Evolutionary conservation across 2,888 invertebrate genomes (phyloP).

Genomic region (Synergus umbraculus): DNA sequence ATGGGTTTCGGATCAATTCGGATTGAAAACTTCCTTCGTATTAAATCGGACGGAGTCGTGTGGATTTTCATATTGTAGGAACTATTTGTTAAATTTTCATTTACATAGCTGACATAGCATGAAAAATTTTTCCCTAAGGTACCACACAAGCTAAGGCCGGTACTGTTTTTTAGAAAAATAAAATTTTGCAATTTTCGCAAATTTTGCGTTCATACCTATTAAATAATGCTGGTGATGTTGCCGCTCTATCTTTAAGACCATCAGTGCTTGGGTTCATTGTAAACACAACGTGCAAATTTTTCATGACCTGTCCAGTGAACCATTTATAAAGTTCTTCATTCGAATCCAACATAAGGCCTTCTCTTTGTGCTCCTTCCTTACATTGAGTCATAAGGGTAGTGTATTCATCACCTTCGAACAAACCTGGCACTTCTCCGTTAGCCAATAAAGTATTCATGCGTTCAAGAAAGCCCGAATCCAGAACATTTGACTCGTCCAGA

Average conservation of each 20-base stretch:
- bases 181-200: too few relatives aligned
- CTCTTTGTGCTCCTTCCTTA: constrained; percentile 98
- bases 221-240: constrained; percentile 96
- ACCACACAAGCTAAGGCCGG: not conserved
- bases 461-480: constrained; percentile 99
- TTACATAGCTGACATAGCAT: too few relatives aligned
- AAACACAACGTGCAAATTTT: constrained; percentile 99
- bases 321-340: constrained; percentile 99
- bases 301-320: constrained; percentile 99
- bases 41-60: too few relatives aligned
- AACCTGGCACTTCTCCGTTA: constrained; percentile 97
- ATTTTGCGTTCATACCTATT: too few relatives aligned
- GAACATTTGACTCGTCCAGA: constrained; percentile 98
- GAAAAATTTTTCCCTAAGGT: too few relatives aligned
- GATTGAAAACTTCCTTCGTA: too few relatives aligned
- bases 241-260: constrained; percentile 98
- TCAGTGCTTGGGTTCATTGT: constrained; percentile 99
- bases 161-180: too few relatives aligned
- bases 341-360: constrained; percentile 98
- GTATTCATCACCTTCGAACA: constrained; percentile 98
- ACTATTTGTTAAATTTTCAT: too few relatives aligned
- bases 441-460: constrained; percentile 99
- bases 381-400: constrained; percentile 99
- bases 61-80: too few relatives aligned
- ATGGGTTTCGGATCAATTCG: too few relatives aligned